These are phyloP conservation scores for Hippocampus comes DNA, from an alignment of 2,113 vertebrate genomes.

Conservation along the genomic window DNA sequence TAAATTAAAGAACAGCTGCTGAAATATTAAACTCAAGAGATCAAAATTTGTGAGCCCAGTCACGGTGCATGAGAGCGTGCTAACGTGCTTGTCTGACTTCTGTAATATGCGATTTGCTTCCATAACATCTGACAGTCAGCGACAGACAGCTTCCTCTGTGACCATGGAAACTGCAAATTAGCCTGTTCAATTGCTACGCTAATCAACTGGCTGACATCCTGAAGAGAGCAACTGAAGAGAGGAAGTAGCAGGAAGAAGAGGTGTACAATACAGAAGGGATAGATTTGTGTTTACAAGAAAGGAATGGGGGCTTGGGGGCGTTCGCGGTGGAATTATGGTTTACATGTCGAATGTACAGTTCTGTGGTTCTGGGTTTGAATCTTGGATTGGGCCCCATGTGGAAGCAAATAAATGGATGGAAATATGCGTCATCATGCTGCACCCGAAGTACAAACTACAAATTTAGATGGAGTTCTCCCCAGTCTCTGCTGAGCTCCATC, in stretches of 20 bases:
- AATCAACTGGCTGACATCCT: conserved; percentile 41
- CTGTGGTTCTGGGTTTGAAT: not conserved
- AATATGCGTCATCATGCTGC: not conserved
- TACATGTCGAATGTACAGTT: not conserved
- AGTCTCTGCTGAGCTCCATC: not conserved
- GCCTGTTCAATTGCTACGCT: conserved; percentile 26
- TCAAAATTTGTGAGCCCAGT: not conserved
- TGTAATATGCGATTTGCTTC: conserved; percentile 39
- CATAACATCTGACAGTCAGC: conserved; percentile 32
- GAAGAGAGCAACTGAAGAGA: conserved; percentile 23
- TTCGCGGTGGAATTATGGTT: not conserved
- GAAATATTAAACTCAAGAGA: not conserved
- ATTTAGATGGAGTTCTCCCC: conserved; percentile 2
- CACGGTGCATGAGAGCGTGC: not conserved
- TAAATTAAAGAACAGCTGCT: conserved; percentile 7
- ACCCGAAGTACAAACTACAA: not conserved
- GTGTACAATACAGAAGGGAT: conserved; percentile 21
- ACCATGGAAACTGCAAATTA: conserved; percentile 62
- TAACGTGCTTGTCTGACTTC: conserved; percentile 8
- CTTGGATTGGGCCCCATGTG: not conserved
- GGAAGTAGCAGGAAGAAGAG: not conserved
- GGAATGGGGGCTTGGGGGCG: not conserved
- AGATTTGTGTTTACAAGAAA: conserved; percentile 6
- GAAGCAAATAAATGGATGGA: not conserved
- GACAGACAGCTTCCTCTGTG: conserved; percentile 54